A percentile compares a stretch with the other conserved stretches of the same genome.
These are phyloP conservation scores for Petroica traversi DNA, from an alignment of 2,113 vertebrate species.

Conservation along the genomic window DNA sequence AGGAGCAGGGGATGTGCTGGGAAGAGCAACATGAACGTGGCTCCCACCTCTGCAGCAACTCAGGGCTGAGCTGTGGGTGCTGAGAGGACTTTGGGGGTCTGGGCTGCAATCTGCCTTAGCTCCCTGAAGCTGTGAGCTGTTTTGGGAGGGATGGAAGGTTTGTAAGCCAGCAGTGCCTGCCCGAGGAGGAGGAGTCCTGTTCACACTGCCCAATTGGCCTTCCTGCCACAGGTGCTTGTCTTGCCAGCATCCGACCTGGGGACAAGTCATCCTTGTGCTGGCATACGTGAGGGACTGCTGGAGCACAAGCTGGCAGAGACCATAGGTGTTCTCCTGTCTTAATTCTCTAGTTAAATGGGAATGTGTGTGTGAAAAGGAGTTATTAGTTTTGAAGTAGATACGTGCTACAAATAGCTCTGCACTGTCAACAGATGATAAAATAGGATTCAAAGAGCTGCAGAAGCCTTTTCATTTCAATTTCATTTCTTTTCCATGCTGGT, in stretches of 20 bases:
- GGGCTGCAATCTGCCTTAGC: neutral
- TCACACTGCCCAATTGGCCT: neutral
- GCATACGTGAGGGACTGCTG: neutral
- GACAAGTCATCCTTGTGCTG: neutral
- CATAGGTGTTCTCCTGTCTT: neutral
- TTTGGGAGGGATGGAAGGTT: neutral
- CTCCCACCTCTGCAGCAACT: neutral
- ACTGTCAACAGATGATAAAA: neutral
- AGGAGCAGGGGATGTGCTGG: neutral
- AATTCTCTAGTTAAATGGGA: neutral
- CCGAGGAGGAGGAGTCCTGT: neutral
- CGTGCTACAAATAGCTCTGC: neutral
- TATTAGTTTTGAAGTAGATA: neutral
- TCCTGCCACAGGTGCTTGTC: neutral
- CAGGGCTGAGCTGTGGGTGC: neutral
- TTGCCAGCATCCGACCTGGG: neutral
- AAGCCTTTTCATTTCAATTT: neutral
- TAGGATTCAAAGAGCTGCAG: neutral
- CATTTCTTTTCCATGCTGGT: neutral
- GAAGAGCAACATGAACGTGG: neutral
- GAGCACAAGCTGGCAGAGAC: neutral
- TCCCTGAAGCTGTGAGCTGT: neutral
- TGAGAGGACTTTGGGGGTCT: neutral
- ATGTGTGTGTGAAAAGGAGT: neutral
- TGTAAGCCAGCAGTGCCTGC: neutral